phyloP scores from a whole-genome alignment of 2,797 vertebrate genomes.

The Phrynocephalus guinanensis region DNA sequence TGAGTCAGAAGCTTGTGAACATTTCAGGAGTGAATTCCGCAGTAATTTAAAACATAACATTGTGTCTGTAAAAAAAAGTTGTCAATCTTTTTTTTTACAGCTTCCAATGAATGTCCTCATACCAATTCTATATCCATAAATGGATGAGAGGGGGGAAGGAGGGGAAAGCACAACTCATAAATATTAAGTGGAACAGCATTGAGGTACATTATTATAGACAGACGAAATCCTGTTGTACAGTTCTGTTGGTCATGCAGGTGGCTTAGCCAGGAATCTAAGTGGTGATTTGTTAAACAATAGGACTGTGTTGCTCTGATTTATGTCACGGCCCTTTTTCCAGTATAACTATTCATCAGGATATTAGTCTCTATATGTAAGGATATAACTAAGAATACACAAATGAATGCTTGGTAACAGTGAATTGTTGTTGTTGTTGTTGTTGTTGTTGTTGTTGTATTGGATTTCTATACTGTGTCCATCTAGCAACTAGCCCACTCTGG shows the following conservation, averaged over 20 bases:
- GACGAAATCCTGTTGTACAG: too few species aligned
- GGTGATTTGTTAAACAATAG: too few species aligned
- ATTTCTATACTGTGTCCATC: background rate
- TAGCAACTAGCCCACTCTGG: background rate
- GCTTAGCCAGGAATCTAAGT: too few species aligned
- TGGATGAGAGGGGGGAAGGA: background rate
- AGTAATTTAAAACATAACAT: background rate
- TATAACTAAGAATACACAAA: background rate
- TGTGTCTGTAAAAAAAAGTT: background rate
- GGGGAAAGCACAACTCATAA: background rate
- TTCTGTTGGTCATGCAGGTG: too few species aligned
- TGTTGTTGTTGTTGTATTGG: too few species aligned
- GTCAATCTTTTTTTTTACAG: background rate
- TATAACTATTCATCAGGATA: too few species aligned
- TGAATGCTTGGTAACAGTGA: background rate
- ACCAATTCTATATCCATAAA: background rate
- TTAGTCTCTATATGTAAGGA: background rate
- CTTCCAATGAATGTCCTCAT: background rate
- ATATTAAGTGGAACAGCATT: background rate
- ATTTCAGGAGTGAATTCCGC: background rate
- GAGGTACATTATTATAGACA: too few species aligned
- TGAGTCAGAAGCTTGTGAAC: background rate
- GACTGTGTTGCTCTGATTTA: too few species aligned
- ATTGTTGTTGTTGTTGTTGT: background rate
- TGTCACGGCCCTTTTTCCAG: too few species aligned